These are phyloP conservation scores for Chironomus riparius DNA, from an alignment of 2,888 invertebrate species.

Conservation along the genomic window DNA sequence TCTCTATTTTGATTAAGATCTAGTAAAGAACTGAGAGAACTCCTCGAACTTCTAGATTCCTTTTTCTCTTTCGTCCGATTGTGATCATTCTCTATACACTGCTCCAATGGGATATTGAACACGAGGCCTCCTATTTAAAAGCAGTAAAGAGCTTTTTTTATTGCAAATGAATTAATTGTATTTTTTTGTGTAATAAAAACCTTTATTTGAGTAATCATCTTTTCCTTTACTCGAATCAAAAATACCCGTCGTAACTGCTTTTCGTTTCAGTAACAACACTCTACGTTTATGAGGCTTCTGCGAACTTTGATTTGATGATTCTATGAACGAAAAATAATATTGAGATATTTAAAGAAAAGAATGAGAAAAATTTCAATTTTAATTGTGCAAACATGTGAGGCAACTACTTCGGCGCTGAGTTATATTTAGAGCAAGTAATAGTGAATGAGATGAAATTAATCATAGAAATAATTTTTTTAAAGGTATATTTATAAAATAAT, in stretches of 20 bases:
- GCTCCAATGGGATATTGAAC: conserved; percentile 75
- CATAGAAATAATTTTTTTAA: neutral
- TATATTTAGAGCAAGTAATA: neutral
- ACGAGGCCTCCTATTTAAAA: conserved; percentile 51
- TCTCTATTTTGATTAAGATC: conserved; percentile 34
- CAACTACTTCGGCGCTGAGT: neutral
- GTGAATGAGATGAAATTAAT: neutral
- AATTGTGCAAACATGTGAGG: neutral
- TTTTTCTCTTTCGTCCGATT: conserved; percentile 42
- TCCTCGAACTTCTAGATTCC: conserved; percentile 36
- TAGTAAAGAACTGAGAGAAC: conserved; percentile 36
- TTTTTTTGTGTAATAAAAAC: conserved; percentile 36
- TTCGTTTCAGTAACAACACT: conserved; percentile 72
- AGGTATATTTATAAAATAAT: neutral
- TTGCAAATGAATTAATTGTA: conserved; percentile 30
- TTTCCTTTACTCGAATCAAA: conserved; percentile 68
- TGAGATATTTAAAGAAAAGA: neutral
- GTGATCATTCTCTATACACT: conserved; percentile 73
- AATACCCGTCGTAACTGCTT: conserved; percentile 80
- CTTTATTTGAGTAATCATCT: conserved; percentile 51
- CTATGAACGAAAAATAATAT: neutral
- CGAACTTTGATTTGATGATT: conserved; percentile 36
- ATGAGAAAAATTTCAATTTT: neutral
- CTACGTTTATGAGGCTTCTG: conserved; percentile 72
- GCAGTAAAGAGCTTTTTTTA: neutral